Conservation (phyloP, 2,797 vertebrate species). For the Channa striata region DNA sequence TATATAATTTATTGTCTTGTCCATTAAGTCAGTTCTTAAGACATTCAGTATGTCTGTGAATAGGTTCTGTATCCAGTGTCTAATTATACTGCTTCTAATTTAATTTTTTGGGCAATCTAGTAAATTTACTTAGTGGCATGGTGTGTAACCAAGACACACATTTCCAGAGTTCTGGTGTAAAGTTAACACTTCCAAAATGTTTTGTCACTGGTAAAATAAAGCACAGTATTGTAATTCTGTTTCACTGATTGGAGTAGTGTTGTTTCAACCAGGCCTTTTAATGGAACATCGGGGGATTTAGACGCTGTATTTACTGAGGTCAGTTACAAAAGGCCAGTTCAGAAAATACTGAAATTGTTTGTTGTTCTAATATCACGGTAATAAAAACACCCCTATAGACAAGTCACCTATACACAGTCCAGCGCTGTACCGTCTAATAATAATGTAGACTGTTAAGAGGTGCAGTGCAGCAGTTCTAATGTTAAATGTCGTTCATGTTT, state of each 20-base stretch:
- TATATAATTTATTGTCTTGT: constrained; percentile 35
- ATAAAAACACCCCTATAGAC: neutral
- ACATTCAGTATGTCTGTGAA: neutral
- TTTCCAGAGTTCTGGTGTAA: constrained; percentile 17
- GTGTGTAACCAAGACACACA: neutral
- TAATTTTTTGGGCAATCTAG: constrained; percentile 14
- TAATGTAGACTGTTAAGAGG: neutral
- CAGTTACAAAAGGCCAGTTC: neutral
- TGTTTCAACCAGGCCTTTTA: neutral
- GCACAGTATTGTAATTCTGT: neutral
- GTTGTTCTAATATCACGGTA: neutral
- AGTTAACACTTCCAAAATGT: neutral
- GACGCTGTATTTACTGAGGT: neutral
- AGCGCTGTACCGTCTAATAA: neutral
- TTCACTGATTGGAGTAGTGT: neutral
- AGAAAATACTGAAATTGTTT: neutral
- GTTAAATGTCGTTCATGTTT: too few species aligned
- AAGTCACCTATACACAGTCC: neutral
- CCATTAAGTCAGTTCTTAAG: constrained; percentile 9
- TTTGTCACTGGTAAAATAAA: constrained; percentile 43
- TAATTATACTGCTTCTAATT: neutral
- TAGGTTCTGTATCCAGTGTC: neutral
- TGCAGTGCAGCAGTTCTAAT: neutral
- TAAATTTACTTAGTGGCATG: neutral
- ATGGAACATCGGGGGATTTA: constrained; percentile 1